phyloP scores from a whole-genome alignment of 2,888 invertebrate species.

The Urechis unicinctus region DNA sequence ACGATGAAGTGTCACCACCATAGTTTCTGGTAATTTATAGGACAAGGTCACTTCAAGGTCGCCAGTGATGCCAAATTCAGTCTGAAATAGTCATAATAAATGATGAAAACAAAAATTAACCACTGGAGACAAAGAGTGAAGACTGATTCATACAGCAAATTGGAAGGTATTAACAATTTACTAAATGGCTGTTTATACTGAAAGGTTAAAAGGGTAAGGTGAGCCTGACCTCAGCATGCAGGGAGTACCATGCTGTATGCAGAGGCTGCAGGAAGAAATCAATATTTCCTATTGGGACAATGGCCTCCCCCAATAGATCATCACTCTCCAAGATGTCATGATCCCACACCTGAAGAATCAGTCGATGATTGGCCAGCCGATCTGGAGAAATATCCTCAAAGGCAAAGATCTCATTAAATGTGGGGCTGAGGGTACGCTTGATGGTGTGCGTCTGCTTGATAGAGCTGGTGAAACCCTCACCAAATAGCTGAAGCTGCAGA shows the following conservation, averaged over 20 bases:
- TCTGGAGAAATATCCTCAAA: constrained; percentile 23
- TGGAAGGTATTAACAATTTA: constrained; percentile 1
- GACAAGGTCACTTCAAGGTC: constrained; percentile 32
- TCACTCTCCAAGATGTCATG: constrained; percentile 30
- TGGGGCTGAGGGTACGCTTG: constrained; percentile 30
- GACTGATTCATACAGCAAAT: not conserved
- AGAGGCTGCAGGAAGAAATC: constrained; percentile 29
- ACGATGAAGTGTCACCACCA: constrained; percentile 33
- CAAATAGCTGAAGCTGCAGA: constrained; percentile 30
- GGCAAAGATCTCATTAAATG: constrained; percentile 40
- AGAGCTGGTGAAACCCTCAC: constrained; percentile 26
- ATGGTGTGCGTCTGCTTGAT: constrained; percentile 27
- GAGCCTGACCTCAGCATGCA: constrained; percentile 39
- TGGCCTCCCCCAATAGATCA: constrained; percentile 39
- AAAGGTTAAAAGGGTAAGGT: no score
- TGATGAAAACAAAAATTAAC: not conserved
- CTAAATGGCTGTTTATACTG: no score
- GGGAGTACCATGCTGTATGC: constrained; percentile 35
- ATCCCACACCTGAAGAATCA: constrained; percentile 28
- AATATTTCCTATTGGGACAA: constrained; percentile 28
- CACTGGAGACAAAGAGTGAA: not conserved
- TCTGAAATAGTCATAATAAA: constrained; percentile 28
- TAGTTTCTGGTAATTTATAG: constrained; percentile 27
- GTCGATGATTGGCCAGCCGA: not conserved
- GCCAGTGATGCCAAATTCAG: constrained; percentile 35